Evolutionary conservation across 2,888 invertebrate species (phyloP), one percentile per base, ranked within the genome.

Genomic region (Nymphalis polychloros): DNA sequence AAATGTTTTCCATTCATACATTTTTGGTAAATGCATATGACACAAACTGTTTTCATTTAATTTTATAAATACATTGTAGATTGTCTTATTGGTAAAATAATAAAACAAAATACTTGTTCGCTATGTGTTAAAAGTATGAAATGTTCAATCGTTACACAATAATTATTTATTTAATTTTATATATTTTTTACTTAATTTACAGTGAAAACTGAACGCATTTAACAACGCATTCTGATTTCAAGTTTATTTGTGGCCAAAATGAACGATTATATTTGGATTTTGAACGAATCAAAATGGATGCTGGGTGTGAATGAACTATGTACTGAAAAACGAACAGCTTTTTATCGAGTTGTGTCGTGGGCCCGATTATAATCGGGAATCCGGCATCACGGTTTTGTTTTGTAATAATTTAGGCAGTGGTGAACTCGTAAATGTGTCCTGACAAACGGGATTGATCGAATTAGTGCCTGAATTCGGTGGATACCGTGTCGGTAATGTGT

Each of bases 211-310:
- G 74, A 77, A 76, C 75, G 72, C 70, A 69, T 68, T 70, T 73
- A 73, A 71, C 69, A 76, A 74, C 75, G 75, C 82, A 86, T 79
- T 84, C 81, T 72, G 81, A 81, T 84, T 86, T 85, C 79, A 81
- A 84, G 76, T 79, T 77, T 76, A 82, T 82, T 84, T 87, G 82
- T 86, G 80, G 78, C 82, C 84, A 85, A 89, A 89, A 88, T 79
- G 90, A 90, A 86, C 89, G 89, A 91, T 87, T 85, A 80, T 84
- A 88, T 89, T 91, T 86, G 76, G 88, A 89, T 89, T 90, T 90
- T 91, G 90, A 92, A 92, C 92, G 92, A 92, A 92, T 92, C 92
- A 92, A 92, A 92, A 92, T 92, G 92, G 92, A 92, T 92, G 92
- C 92, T 92, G 92, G 91, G 92, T 92, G 92, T 92, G 92, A 92